Percentiles rank a stretch among this genome's conserved stretches.
These are phyloP conservation scores for Parnassius glacialis DNA, from an alignment of 2,888 invertebrate genomes.

Conservation along the genomic window DNA sequence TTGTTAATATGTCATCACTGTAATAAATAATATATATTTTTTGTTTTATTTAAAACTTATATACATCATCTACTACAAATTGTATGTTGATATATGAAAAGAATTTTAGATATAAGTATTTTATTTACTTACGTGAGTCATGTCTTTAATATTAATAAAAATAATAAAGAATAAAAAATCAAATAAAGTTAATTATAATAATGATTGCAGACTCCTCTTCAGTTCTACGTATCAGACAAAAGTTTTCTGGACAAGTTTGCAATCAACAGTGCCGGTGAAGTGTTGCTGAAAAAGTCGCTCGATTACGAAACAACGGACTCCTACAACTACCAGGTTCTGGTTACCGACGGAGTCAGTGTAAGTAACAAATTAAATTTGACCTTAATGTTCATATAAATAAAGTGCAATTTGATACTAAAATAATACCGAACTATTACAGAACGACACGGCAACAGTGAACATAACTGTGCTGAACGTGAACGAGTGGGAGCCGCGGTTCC, in stretches of 20 bases:
- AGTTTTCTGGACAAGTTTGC: conserved; percentile 87
- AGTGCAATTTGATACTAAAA: too few species aligned
- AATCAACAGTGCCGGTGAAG: conserved; percentile 89
- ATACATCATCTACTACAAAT: too few species aligned
- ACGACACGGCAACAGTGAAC: conserved; percentile 91
- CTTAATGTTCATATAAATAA: too few species aligned
- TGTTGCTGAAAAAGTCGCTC: conserved; percentile 86
- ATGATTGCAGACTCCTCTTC: conserved; percentile 77
- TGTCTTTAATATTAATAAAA: too few species aligned
- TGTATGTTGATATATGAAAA: too few species aligned
- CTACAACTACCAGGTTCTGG: conserved; percentile 90
- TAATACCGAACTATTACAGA: conserved; percentile 69
- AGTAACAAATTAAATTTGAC: conserved; percentile 39
- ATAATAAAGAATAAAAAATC: too few species aligned
- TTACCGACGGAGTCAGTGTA: conserved; percentile 89
- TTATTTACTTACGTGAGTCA: too few species aligned
- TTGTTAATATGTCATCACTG: too few species aligned
- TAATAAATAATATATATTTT: too few species aligned
- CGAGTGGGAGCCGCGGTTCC: conserved; percentile 96
- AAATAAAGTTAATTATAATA: neutral
- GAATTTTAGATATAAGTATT: neutral
- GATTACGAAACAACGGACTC: conserved; percentile 88
- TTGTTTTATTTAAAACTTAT: too few species aligned
- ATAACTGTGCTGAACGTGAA: conserved; percentile 92
- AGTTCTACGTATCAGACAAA: conserved; percentile 88